Conservation (phyloP, 2,888 invertebrate genomes). For the Coleophora deauratella region DNA sequence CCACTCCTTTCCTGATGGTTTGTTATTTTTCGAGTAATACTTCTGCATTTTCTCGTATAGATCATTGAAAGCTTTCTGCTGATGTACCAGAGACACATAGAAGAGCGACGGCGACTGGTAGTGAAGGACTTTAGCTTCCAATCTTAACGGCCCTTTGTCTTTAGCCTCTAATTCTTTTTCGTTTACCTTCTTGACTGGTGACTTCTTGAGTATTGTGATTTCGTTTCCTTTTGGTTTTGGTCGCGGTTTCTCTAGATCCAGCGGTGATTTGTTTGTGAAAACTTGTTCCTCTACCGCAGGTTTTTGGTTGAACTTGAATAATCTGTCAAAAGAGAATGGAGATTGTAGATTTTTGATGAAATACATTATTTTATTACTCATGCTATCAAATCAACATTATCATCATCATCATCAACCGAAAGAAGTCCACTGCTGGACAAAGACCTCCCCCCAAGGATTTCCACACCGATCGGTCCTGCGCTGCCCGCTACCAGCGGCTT, state of each 20-base stretch:
- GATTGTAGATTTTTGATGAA: too few relatives aligned
- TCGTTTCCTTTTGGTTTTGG: conserved; percentile 20
- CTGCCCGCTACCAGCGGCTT: too few relatives aligned
- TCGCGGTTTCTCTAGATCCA: conserved; percentile 19
- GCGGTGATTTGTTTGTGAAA: conserved; percentile 34
- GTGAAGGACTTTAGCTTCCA: conserved; percentile 64
- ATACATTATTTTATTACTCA: too few relatives aligned
- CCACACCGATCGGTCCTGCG: too few relatives aligned
- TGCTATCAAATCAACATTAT: too few relatives aligned
- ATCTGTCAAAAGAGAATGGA: conserved; percentile 26
- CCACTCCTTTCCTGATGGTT: conserved; percentile 50
- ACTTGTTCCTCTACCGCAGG: conserved; percentile 33
- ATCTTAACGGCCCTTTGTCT: conserved; percentile 61
- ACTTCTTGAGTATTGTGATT: conserved; percentile 31
- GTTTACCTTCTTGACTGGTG: conserved; percentile 15
- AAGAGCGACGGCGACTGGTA: conserved; percentile 74
- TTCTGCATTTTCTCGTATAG: conserved; percentile 72
- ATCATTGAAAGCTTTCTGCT: conserved; percentile 52
- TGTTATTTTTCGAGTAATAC: conserved; percentile 49
- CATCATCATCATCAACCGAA: too few relatives aligned
- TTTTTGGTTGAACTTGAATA: conserved; percentile 43
- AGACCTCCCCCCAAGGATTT: too few relatives aligned
- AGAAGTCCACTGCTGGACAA: too few relatives aligned
- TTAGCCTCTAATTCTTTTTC: conserved; percentile 45
- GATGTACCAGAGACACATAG: conserved; percentile 70